Evolutionary conservation across 2,113 vertebrate genomes (phyloP), one percentile per base, ranked within the genome.

Genomic region (Pteropus alecto): DNA sequence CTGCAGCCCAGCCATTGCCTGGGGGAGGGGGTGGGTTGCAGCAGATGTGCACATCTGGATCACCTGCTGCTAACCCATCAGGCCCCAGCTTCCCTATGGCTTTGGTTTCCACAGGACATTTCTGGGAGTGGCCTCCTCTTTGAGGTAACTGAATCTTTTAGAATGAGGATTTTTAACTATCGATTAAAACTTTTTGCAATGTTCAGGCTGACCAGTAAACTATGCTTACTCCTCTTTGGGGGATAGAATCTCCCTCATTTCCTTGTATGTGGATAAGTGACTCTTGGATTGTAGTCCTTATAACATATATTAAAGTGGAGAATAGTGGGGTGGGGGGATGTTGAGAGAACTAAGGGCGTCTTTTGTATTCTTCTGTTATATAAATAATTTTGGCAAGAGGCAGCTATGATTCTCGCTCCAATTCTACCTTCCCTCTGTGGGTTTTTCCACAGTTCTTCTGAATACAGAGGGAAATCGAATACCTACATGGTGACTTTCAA

Each of bases 31-130:
- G 70, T 22, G 51, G 81, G 74, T 38, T 92, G 77, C 76, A 89
- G 79, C 97, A 97, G 94, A 96, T 97, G 94, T 94, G 84, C 89
- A 92, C 93, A 95, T 95, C 94, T 97, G 97, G 94, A 74, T 96
- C 93, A 97, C 98, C 97, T 98, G 97, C 96, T 93, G 89, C 88
- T 88, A 73, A 84, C 86, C 77, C 91, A 41, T 54, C 74, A 73
- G 85, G 58, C 56, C 56, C 54, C 88, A 68, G 79, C 58, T 60
- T 95, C 85, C 90, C 86, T n/a, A 68, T 89, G 93, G 93, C 79
- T 94, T 81, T 90, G n/a, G 79, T 33, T 82, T 97, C 70, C 68
- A 79, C 61, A 16, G 6, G 41, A 63, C 79, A 86, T 77, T 96
- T 85, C 90, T 91, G 71, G 58, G 90, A 76, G 74, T 89, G 58